Percentiles rank a stretch among this genome's conserved stretches.
Conservation (phyloP, 2,888 invertebrate species). For the Dascillus cervinus region DNA sequence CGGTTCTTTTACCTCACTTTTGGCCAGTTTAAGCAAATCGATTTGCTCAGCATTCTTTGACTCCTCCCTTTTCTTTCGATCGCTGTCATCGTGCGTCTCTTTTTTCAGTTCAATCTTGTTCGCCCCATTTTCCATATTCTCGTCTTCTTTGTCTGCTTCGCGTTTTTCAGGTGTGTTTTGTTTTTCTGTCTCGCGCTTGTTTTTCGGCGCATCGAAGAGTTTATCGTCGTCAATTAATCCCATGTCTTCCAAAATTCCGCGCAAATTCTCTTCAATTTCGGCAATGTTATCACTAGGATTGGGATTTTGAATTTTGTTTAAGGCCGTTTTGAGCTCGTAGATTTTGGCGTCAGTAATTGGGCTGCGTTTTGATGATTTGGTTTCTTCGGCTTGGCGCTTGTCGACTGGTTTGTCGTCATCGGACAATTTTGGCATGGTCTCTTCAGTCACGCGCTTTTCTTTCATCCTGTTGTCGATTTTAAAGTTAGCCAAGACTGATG, state of each 20-base stretch:
- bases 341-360: slow-evolving; percentile 8
- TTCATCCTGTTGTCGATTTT: slow-evolving; percentile 15
- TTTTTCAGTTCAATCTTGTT: slow-evolving; percentile 24
- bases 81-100: slow-evolving; percentile 13
- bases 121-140: slow-evolving; percentile 22
- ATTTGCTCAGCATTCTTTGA: slow-evolving; percentile 7
- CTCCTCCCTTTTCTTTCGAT: slow-evolving; percentile 19
- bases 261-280: slow-evolving; percentile 23
- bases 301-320: slow-evolving; percentile 9
- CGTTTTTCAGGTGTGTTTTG: slow-evolving; percentile 8
- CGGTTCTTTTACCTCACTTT: slow-evolving; percentile 4
- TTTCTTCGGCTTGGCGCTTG: neutral
- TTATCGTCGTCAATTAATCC: slow-evolving; percentile 18
- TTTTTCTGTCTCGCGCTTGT: neutral
- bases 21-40: slow-evolving; percentile 2
- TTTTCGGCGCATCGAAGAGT: slow-evolving; percentile 7
- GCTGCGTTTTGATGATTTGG: slow-evolving; percentile 1
- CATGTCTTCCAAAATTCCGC: slow-evolving; percentile 23
- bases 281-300: slow-evolving; percentile 15
- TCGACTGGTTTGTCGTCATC: slow-evolving; percentile 2
- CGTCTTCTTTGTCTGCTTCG: slow-evolving; percentile 21
- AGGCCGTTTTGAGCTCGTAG: slow-evolving; percentile 6
- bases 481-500: slow-evolving; percentile 17
- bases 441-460: too few relatives aligned
- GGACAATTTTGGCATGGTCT: too few relatives aligned